Percentiles rank a stretch among this genome's conserved stretches.
These are phyloP conservation scores for Fragum fragum DNA, from an alignment of 2,888 invertebrate genomes.

Conservation along the genomic window DNA sequence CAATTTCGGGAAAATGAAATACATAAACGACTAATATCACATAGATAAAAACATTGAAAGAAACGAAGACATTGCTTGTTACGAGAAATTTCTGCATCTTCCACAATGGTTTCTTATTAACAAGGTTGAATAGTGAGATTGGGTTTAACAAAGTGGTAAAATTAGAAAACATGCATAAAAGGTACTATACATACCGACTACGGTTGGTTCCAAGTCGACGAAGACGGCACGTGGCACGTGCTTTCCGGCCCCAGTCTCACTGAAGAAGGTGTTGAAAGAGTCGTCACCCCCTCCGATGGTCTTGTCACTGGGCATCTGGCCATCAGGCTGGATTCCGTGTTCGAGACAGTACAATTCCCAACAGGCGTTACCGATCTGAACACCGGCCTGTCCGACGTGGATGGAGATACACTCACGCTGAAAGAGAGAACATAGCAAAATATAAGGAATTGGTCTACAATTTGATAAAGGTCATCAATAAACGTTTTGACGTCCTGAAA, in stretches of 20 bases:
- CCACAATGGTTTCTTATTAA: too few species aligned
- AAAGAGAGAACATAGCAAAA: constrained; percentile 49
- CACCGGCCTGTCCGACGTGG: constrained; percentile 88
- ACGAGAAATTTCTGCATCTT: too few species aligned
- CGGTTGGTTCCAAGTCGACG: constrained; percentile 98
- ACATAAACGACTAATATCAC: too few species aligned
- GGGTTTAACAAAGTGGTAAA: too few species aligned
- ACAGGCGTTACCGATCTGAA: constrained; percentile 88
- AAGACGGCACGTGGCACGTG: constrained; percentile 98
- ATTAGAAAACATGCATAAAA: too few species aligned
- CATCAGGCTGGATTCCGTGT: constrained; percentile 87
- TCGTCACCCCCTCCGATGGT: constrained; percentile 89
- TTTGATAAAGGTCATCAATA: too few species aligned
- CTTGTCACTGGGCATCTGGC: constrained; percentile 83
- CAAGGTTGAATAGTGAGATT: too few species aligned
- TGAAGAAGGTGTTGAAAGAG: constrained; percentile 93
- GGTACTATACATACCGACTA: constrained; percentile 90
- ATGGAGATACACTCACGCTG: constrained; percentile 88
- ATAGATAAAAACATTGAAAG: too few species aligned
- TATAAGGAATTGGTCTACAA: not conserved
- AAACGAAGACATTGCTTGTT: too few species aligned
- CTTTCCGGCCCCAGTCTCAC: constrained; percentile 97
- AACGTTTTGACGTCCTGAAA: too few species aligned
- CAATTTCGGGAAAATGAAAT: too few species aligned
- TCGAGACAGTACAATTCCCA: constrained; percentile 89